Base-by-base conservation (phyloP, 2,797 vertebrate species). In the Dipus sagitta region DNA sequence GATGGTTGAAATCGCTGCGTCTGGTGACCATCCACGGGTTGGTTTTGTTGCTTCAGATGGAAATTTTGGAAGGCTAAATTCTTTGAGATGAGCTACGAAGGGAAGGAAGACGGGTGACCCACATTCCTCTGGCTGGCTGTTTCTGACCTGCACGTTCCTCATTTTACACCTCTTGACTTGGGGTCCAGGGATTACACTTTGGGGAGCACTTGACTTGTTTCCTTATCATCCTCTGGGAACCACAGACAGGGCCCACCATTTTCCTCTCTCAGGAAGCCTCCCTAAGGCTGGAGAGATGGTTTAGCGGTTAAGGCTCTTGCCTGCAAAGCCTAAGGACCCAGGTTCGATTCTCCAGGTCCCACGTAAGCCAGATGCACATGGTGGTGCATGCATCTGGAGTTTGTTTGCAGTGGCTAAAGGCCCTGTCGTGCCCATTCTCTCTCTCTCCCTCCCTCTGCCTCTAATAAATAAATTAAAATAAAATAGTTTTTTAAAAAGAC, bases 191-290 rank as follows among this genome's bases (percentile, higher is more conserved):
- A 30, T 1, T 6, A 4, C 10, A 42, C 11, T 17, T n/a, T 21
- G 10, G 60, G 72, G 75, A 74, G 65, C 28, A 34, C 6, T 17
- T 8, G 12, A 2, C 30, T 42, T 28, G 24, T 21, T 67, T 54
- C n/a, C 81, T 17, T 65, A 2, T 82, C 17, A 13, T 23, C 77
- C 32, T 47, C 67, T 60, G 5, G 4, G 64, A 77, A 54, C n/a
- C n/a, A 26, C 32, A 0, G 4, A 52, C 11, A 80, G 28, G 17
- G 68, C 7, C 30, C 64, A 80, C 77, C 20, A 62, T 68, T 88
- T 72, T 88, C 79, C 70, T 80, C 67, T 87, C 32, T 87, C 52
- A 58, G 82, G 78, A 88, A 89, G 32, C 30, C 38, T 87, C 70
- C 68, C 47, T 38, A 38, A 6, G 38, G 38, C 38, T 38, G 38